These are phyloP conservation scores for Vollenhovia emeryi DNA, from an alignment of 1,140 invertebrate species.

Conservation along the genomic window DNA sequence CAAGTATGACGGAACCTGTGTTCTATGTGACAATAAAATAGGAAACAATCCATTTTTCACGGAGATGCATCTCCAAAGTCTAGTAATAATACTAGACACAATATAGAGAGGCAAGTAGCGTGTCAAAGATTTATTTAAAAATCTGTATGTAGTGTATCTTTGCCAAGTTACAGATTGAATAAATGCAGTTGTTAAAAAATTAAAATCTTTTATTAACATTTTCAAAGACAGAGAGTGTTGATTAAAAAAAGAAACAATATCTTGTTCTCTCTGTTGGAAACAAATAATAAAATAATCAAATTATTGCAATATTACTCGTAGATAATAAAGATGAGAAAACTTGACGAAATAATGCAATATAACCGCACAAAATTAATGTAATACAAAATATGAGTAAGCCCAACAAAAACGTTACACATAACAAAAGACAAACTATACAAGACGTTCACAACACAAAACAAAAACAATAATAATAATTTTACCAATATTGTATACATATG, in stretches of 20 bases:
- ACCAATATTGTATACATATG: constrained; percentile 3
- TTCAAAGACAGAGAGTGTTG: not conserved
- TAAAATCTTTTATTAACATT: constrained; percentile 14
- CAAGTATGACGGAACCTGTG: constrained; percentile 62
- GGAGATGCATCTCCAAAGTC: constrained; percentile 5
- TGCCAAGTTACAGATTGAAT: not conserved
- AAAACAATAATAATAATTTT: constrained; percentile 6
- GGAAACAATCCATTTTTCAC: constrained; percentile 66
- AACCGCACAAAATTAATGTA: constrained; percentile 31
- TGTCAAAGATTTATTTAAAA: constrained; percentile 15
- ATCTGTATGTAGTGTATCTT: not conserved
- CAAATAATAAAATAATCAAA: not conserved
- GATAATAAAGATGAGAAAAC: not conserved
- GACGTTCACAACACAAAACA: constrained; percentile 3
- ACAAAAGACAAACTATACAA: constrained; percentile 48
- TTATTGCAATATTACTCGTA: not conserved
- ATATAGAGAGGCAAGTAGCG: not conserved
- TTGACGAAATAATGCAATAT: not conserved
- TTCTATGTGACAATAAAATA: constrained; percentile 64
- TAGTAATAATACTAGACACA: constrained; percentile 3
- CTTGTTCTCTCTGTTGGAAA: not conserved
- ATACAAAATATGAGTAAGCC: constrained; percentile 41
- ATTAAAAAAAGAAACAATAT: constrained; percentile 32
- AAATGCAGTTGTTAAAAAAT: constrained; percentile 36
- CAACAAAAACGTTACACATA: constrained; percentile 21